Base-by-base conservation (phyloP, 92 coral and sea anemone genomes). In the Epizoanthus illoricatus region DNA sequence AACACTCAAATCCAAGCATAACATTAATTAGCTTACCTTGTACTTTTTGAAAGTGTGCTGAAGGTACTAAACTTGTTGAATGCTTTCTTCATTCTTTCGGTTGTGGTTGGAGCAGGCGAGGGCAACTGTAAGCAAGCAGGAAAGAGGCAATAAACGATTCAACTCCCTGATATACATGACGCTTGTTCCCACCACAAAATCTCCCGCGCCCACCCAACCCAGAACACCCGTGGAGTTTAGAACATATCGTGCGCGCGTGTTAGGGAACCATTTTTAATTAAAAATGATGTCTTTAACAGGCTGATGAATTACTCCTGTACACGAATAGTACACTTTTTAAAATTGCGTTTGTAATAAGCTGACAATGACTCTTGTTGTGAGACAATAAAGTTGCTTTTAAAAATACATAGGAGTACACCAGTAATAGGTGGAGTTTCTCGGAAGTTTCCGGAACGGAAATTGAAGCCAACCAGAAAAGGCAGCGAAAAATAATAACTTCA, bases 1-100 rank as follows among this genome's bases (percentile, higher is more conserved):
- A 6, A 62, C 63, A 59, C 9, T 70, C 16, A 9, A 45, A 28
- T 47, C 57, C 33, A 39, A 19, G 13, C 6, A 42, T 5, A 49
- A 21, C 1, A 43, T 55, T 54, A 55, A 4, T 71, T 24, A 15
- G 88, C 94, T 81, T 78, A 93, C 97, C 90, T 91, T 64, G 80
- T 84, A 43, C 90, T 90, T 71, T 88, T 91, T 16, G 97, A 93
- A 2, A 93, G 69, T 4, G 97, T 88, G 36, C 94, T 91, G 58
- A 93, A 64, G 15, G 87, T 88, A 39, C 95, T 91, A 75, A 93
- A 81, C 74, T 89, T 89, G 63, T 89, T 93, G 17, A 93, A 86
- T 4, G 97, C 97, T 79, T 89, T 93, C 90, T 93, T 93, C 47
- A 93, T 94, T 89, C 86, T 87, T 45, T 91, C 94, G 17, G 91